Percentiles rank a stretch among this genome's conserved stretches.
phyloP scores from a whole-genome alignment of 2,113 vertebrate genomes.

The Formicarius rufipectus region DNA sequence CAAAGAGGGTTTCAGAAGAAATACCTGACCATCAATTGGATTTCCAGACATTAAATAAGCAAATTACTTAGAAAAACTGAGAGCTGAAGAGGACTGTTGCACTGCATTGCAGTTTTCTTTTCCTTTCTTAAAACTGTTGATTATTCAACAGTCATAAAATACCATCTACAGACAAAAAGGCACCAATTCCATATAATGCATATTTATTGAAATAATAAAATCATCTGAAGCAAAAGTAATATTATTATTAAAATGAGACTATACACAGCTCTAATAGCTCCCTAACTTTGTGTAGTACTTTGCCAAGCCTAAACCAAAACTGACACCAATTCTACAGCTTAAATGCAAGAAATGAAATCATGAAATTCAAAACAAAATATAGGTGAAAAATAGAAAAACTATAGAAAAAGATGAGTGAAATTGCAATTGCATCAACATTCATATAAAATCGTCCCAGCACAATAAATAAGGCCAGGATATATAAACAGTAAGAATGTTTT shows the following conservation, averaged over 20 bases:
- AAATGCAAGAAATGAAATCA: not conserved
- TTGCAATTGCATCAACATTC: not conserved
- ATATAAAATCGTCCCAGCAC: not conserved
- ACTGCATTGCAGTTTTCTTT: not conserved
- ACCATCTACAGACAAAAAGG: not conserved
- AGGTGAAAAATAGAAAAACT: not conserved
- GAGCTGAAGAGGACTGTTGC: not conserved
- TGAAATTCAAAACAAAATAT: not conserved
- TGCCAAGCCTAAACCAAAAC: not conserved
- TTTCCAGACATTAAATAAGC: conserved; percentile 33
- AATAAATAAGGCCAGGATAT: not conserved
- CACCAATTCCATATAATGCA: not conserved
- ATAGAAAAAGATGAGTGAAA: not conserved
- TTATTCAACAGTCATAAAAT: not conserved
- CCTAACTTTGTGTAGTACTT: not conserved
- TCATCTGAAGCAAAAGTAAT: not conserved
- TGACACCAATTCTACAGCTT: not conserved
- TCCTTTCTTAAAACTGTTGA: not conserved
- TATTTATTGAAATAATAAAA: not conserved
- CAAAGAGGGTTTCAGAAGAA: conserved; percentile 43
- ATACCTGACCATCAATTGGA: not conserved
- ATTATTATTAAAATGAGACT: not conserved
- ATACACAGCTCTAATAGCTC: not conserved
- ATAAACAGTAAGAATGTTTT: not conserved
- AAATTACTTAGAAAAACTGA: not conserved